Evolutionary conservation across 1,140 invertebrate species (phyloP).

Genomic region (Hypsibius dujardini): DNA sequence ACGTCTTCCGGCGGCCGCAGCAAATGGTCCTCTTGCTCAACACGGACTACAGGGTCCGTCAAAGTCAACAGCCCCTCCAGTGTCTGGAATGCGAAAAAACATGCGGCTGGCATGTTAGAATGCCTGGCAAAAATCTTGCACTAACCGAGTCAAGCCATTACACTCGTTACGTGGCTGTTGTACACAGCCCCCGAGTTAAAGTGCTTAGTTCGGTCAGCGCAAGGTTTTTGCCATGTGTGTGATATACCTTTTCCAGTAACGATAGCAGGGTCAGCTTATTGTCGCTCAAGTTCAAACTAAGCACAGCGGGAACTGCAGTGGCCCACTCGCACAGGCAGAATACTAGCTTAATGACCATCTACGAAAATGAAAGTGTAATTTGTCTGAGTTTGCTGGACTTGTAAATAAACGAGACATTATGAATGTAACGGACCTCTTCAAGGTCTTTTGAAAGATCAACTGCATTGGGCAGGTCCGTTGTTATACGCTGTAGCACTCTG

Average conservation of each 20-base stretch:
- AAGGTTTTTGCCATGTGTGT: too few relatives aligned
- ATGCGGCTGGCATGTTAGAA: neutral
- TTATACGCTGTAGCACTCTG: neutral
- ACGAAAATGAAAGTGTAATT: neutral
- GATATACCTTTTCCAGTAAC: too few relatives aligned
- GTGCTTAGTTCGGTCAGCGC: too few relatives aligned
- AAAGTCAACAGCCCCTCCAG: neutral
- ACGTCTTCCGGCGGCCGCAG: neutral
- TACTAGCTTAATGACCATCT: neutral
- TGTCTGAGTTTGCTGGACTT: neutral
- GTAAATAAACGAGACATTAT: too few relatives aligned
- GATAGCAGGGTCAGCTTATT: too few relatives aligned
- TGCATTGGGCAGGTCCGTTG: neutral
- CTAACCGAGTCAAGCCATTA: too few relatives aligned
- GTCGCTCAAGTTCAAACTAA: too few relatives aligned
- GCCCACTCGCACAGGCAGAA: constrained; percentile 12
- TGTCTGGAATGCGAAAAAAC: neutral
- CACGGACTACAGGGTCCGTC: neutral
- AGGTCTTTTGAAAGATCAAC: neutral
- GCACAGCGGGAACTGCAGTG: neutral
- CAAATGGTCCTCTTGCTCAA: neutral
- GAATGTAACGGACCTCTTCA: neutral
- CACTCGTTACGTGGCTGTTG: too few relatives aligned
- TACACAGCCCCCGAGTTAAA: too few relatives aligned
- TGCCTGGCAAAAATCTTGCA: too few relatives aligned